Evolutionary conservation across 1,140 invertebrate genomes (phyloP), one percentile per base, ranked within the genome.

Genomic region (Drosophila rhopaloa): DNA sequence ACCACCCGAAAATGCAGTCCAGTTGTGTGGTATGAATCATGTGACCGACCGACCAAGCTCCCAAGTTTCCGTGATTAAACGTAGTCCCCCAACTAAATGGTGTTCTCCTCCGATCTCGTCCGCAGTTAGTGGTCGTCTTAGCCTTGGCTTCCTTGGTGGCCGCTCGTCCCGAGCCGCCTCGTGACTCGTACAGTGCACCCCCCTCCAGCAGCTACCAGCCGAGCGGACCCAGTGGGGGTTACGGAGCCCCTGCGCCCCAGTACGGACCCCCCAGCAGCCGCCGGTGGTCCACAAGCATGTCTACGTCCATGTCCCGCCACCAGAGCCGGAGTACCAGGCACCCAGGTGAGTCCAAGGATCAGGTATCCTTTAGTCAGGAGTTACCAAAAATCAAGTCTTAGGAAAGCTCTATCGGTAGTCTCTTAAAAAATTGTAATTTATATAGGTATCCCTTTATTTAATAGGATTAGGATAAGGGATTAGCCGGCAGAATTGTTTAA

Each of bases 241-340:
- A 91, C 44, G 90, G 93, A 5, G 90, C 94, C 2, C 95, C 95
- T 7, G 93, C 94, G 0, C 94, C 95, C 1, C 93, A 94, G 54
- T 97, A 97, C 73, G 96, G 96, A 0, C 94, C 95, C 1, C 96
- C 0, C 93, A 94, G 54, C 95, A 96, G 84, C 93, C 93, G 10
- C 96, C 96, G 1, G 95, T 96, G 13, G 94, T 97, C 37, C 96
- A 97, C 91, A 97, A 97, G 91, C 96, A 97, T 90, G 96, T 97
- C 4, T 97, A 97, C 92, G 96, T 97, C 1, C 96, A 97, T 86
- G 96, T 97, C 24, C 96, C 96, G 53, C 96, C 96, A 16, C 96
- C 96, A 86, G 96, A 97, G 91, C 96, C 95, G 1, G 95, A 96
- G 82, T 95, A 96, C 88, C 94, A 94, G 38, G 93, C 94, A 2